These are phyloP conservation scores for Brachyistius frenatus DNA, from an alignment of 2,113 vertebrate species.

Conservation along the genomic window DNA sequence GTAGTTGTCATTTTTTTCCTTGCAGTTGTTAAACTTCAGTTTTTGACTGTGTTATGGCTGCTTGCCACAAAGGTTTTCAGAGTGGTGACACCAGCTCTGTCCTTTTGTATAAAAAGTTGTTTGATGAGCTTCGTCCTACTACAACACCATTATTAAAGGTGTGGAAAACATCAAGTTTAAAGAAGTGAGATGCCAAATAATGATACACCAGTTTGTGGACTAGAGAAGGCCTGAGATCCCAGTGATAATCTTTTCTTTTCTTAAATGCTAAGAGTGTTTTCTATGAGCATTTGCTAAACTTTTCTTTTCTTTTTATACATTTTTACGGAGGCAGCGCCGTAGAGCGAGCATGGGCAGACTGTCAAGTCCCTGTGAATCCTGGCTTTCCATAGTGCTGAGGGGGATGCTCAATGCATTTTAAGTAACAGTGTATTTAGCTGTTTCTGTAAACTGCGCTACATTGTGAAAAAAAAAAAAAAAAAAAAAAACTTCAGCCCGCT, in stretches of 20 bases:
- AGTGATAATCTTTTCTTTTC: neutral
- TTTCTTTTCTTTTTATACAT: constrained; percentile 8
- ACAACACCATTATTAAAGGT: neutral
- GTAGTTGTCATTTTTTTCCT: constrained; percentile 8
- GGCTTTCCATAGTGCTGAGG: neutral
- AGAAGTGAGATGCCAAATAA: neutral
- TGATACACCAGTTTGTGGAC: neutral
- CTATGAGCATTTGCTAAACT: neutral
- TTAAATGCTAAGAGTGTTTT: neutral
- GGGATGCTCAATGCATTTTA: neutral
- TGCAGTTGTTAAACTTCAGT: neutral
- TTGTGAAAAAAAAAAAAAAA: too few species aligned
- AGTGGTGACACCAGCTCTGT: neutral
- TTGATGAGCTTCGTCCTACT: neutral
- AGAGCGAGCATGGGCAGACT: neutral
- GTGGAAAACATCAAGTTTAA: neutral
- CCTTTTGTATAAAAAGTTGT: neutral
- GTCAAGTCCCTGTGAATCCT: neutral
- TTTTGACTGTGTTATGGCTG: constrained; percentile 22
- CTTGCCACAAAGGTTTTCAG: constrained; percentile 3
- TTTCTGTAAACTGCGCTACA: too few species aligned
- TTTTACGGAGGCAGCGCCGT: neutral
- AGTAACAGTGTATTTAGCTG: too few species aligned
- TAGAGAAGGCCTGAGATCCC: neutral
- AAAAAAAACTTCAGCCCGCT: too few species aligned